phyloP scores from a whole-genome alignment of 1,140 invertebrate species.

The Mactra quadrangularis region DNA sequence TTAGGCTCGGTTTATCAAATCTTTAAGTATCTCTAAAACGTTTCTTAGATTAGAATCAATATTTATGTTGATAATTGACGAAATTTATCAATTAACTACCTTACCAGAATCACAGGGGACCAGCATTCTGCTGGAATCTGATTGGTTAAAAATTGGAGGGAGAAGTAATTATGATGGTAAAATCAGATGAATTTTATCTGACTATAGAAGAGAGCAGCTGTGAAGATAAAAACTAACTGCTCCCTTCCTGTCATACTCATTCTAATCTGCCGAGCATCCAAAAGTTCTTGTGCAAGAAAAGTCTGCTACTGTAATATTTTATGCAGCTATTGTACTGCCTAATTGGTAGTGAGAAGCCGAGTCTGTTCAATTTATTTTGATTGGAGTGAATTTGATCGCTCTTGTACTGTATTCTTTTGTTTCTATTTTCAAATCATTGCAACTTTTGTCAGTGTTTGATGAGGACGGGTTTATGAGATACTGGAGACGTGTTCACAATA shows the following conservation, averaged over 20 bases:
- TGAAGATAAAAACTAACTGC: neutral
- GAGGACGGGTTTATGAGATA: too few species aligned
- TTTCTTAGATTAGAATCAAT: slow-evolving; percentile 7
- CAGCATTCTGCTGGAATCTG: neutral
- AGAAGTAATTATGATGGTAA: slow-evolving; percentile 28
- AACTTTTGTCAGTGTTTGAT: too few species aligned
- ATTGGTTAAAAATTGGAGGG: slow-evolving; percentile 14
- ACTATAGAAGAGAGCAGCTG: too few species aligned
- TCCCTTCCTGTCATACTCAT: neutral
- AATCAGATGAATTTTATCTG: neutral
- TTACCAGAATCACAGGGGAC: slow-evolving; percentile 20
- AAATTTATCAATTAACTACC: slow-evolving; percentile 55
- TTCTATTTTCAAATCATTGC: too few species aligned
- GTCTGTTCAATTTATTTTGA: too few species aligned
- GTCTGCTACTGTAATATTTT: neutral
- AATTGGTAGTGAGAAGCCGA: neutral
- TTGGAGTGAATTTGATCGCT: too few species aligned
- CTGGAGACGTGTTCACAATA: too few species aligned
- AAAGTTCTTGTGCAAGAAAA: too few species aligned
- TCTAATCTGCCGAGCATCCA: too few species aligned
- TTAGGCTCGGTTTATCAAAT: slow-evolving; percentile 28
- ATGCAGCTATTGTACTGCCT: neutral
- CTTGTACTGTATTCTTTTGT: too few species aligned
- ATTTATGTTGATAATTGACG: slow-evolving; percentile 24
- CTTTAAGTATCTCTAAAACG: slow-evolving; percentile 16